A percentile compares a stretch with the other conserved stretches of the same genome.
Evolutionary conservation across 2,113 vertebrate genomes (phyloP).

Genomic region (Silurus asotus): DNA sequence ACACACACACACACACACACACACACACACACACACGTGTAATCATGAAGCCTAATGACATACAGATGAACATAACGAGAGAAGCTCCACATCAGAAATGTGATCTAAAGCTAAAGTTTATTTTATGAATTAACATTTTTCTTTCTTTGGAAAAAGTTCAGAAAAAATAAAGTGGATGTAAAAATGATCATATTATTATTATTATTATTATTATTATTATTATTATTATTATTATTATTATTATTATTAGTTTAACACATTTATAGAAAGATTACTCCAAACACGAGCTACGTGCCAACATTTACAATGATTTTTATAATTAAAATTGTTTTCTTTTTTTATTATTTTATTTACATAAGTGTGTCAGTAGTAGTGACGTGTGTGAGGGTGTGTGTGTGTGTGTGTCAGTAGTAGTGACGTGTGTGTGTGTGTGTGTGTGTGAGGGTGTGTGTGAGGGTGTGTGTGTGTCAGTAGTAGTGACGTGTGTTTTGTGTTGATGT

Average conservation of each 20-base stretch:
- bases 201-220: background rate
- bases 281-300: too few relatives aligned
- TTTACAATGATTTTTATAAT: too few relatives aligned
- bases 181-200: background rate
- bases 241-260: too few relatives aligned
- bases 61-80: too few relatives aligned
- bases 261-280: too few relatives aligned
- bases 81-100: too few relatives aligned
- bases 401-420: background rate
- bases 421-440: background rate
- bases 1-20: background rate
- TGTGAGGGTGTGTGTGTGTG: background rate
- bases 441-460: too few relatives aligned
- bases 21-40: background rate
- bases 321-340: too few relatives aligned
- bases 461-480: background rate
- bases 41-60: slow-evolving; percentile 49
- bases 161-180: background rate
- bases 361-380: background rate
- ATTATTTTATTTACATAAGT: too few relatives aligned
- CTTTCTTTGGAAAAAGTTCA: background rate
- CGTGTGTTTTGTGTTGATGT: slow-evolving; percentile 16
- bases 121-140: too few relatives aligned
- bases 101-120: too few relatives aligned
- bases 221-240: background rate